phyloP scores from a whole-genome alignment of 1,140 invertebrate genomes.

The Hycleus phaleratus region DNA sequence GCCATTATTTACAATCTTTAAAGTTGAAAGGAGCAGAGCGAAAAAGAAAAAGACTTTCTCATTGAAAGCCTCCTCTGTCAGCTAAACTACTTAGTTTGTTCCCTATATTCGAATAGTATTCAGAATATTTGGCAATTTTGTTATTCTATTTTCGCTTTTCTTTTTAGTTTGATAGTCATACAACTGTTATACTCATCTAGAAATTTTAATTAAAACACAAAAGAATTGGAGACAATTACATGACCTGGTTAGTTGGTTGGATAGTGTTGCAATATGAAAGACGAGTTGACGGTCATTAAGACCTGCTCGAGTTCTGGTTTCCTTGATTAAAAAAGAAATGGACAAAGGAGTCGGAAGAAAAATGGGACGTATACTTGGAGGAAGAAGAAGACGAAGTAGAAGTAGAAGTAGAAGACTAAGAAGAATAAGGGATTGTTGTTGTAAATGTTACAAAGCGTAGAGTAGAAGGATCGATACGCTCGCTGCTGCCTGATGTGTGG shows the following conservation, averaged over 20 bases:
- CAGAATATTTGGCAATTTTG: no score
- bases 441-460: conserved; percentile 23
- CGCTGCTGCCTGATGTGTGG: conserved; percentile 15
- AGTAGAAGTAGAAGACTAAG: not conserved
- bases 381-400: not conserved
- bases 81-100: no score
- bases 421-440: conserved; percentile 13
- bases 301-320: conserved; percentile 15
- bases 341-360: conserved; percentile 16
- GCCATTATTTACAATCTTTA: conserved; percentile 26
- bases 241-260: not conserved
- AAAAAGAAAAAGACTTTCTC: conserved; percentile 3
- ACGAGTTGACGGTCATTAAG: conserved; percentile 21
- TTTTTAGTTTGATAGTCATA: no score
- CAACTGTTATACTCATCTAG: no score
- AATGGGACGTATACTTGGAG: no score
- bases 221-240: not conserved
- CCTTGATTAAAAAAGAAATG: conserved; percentile 23
- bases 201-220: not conserved
- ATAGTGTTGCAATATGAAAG: conserved; percentile 14
- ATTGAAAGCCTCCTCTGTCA: conserved; percentile 7
- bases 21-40: conserved; percentile 18
- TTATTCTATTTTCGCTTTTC: no score
- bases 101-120: no score
- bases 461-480: conserved; percentile 18